Percentiles rank a stretch among this genome's conserved stretches.
Conservation (phyloP, 2,797 vertebrate species). For the Scolopax bukidnonensis region DNA sequence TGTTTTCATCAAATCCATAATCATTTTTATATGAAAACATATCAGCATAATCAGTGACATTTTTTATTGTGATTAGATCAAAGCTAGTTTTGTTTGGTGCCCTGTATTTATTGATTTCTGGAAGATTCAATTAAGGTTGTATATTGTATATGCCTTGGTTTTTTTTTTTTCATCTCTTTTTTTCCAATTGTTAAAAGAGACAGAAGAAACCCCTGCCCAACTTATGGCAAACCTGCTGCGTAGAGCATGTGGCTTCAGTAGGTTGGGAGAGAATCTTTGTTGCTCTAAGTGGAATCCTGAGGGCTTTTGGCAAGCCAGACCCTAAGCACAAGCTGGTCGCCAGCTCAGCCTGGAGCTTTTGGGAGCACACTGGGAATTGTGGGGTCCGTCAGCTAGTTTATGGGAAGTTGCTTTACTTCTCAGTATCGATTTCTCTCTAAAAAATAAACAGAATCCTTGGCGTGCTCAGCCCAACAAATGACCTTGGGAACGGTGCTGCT, state of each 20-base stretch:
- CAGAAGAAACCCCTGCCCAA: neutral
- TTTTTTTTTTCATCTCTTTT: no score
- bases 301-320: neutral
- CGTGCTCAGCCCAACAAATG: neutral
- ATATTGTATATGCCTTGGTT: neutral
- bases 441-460: neutral
- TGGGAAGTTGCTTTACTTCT: neutral
- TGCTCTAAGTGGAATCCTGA: neutral
- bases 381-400: neutral
- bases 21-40: neutral
- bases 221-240: neutral
- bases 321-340: neutral
- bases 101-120: neutral
- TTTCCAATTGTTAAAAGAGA: neutral
- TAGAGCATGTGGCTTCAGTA: rapidly evolving
- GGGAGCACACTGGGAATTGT: rapidly evolving
- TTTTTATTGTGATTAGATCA: neutral
- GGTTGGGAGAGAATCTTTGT: neutral
- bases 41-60: neutral
- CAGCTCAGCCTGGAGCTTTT: neutral
- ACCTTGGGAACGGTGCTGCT: neutral
- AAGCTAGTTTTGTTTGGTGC: neutral
- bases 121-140: neutral
- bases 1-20: neutral
- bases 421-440: rapidly evolving